These are phyloP conservation scores for Neria commutata DNA, from an alignment of 2,888 invertebrate species.

Conservation along the genomic window DNA sequence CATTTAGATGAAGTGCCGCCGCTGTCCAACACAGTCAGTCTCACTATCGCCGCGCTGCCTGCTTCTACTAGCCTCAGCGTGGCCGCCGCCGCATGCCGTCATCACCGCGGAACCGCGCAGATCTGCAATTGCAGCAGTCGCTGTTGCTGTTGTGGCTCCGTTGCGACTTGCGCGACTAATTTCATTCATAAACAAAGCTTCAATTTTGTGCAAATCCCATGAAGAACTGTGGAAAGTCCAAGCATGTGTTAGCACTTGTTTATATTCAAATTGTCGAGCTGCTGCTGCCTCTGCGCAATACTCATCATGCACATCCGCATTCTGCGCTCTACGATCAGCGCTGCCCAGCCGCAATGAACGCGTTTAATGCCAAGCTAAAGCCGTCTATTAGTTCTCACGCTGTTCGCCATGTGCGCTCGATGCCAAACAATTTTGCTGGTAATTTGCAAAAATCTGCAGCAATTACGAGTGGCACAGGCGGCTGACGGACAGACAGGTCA, in stretches of 20 bases:
- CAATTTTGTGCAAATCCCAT: slow-evolving; percentile 39
- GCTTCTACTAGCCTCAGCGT: slow-evolving; percentile 23
- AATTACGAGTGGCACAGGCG: no score
- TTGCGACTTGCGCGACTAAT: slow-evolving; percentile 36
- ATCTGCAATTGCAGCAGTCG: slow-evolving; percentile 15
- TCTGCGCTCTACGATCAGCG: slow-evolving; percentile 2
- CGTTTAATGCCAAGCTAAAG: slow-evolving; percentile 36
- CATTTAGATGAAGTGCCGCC: slow-evolving; percentile 60
- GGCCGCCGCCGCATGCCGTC: background rate
- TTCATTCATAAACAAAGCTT: slow-evolving; percentile 59
- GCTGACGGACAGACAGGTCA: no score
- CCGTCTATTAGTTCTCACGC: slow-evolving; percentile 56
- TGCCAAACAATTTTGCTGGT: background rate
- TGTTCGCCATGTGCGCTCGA: slow-evolving; percentile 1
- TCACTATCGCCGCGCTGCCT: slow-evolving; percentile 24
- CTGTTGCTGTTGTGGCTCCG: slow-evolving; percentile 2
- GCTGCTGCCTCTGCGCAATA: slow-evolving; percentile 20
- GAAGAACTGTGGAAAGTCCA: background rate
- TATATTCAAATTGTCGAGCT: no score
- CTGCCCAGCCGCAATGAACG: background rate
- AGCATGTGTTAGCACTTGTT: background rate
- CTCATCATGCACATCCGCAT: slow-evolving; percentile 16
- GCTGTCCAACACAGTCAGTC: slow-evolving; percentile 42
- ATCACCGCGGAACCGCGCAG: background rate
- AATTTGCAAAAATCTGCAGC: background rate